Percentiles rank a stretch among this genome's conserved stretches.
phyloP scores from a whole-genome alignment of 2,797 vertebrate species.

The Sebastes oblongus region DNA sequence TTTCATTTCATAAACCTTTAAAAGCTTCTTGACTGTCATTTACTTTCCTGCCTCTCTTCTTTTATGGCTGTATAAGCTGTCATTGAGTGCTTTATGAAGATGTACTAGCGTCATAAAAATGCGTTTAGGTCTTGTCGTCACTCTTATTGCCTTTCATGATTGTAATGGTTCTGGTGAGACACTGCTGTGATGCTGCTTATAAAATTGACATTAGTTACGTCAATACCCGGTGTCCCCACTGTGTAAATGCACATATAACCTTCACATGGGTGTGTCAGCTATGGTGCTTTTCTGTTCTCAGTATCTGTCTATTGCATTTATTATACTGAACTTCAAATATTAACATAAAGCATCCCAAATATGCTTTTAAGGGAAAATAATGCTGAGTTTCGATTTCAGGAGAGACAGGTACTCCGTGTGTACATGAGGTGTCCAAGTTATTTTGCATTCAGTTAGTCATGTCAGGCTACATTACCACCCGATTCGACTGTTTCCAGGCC shows the following conservation, averaged over 20 bases:
- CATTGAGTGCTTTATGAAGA: constrained; percentile 65
- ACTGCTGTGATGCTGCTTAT: constrained; percentile 52
- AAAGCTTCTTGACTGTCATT: constrained; percentile 50
- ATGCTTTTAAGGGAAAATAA: background rate
- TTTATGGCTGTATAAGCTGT: constrained; percentile 33
- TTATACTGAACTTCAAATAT: background rate
- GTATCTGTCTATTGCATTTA: background rate
- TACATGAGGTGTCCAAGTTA: no score
- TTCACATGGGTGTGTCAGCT: background rate
- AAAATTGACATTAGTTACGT: constrained; percentile 68
- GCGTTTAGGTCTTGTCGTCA: constrained; percentile 53
- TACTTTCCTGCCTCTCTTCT: constrained; percentile 33
- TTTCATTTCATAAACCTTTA: constrained; percentile 62
- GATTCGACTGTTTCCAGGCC: no score
- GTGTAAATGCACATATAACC: background rate
- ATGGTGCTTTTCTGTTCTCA: background rate
- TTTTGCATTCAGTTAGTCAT: background rate
- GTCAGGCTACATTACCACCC: background rate
- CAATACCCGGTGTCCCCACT: background rate
- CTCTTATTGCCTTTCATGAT: constrained; percentile 54
- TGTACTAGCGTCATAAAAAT: constrained; percentile 55
- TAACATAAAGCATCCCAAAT: background rate
- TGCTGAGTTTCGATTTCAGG: background rate
- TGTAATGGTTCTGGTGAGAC: constrained; percentile 35
- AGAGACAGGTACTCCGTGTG: background rate